Evolutionary conservation across 2,797 vertebrate genomes (phyloP).

Genomic region (Geotrypetes seraphini): DNA sequence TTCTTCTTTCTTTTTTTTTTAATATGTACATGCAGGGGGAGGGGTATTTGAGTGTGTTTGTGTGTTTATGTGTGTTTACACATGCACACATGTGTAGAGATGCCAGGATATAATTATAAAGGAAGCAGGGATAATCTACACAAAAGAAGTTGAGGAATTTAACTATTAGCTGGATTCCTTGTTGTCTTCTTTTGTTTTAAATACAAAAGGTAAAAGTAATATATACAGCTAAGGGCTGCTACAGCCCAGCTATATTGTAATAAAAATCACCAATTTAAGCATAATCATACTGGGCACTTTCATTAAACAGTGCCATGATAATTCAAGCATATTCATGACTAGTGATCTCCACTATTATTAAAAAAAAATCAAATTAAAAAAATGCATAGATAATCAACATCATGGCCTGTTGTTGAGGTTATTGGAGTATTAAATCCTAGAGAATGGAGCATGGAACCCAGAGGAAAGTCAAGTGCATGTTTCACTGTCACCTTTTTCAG

Average conservation of each 20-base stretch:
- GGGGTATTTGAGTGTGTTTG: too few species aligned
- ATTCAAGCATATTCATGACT: too few species aligned
- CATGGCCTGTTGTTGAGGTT: slow-evolving; percentile 40
- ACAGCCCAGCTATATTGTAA: slow-evolving; percentile 22
- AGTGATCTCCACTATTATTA: too few species aligned
- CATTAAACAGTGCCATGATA: too few species aligned
- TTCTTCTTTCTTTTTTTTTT: too few species aligned
- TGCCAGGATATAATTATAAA: slow-evolving; percentile 10
- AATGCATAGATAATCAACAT: slow-evolving; percentile 49
- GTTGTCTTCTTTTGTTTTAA: too few species aligned
- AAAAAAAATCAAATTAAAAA: slow-evolving; percentile 34
- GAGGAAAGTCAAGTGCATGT: slow-evolving; percentile 54
- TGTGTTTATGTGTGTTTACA: too few species aligned
- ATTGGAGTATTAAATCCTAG: slow-evolving; percentile 51
- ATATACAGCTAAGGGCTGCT: slow-evolving; percentile 5
- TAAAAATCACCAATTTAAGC: slow-evolving; percentile 25
- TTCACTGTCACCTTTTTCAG: slow-evolving; percentile 59
- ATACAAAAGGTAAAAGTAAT: slow-evolving; percentile 8
- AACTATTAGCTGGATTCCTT: not conserved
- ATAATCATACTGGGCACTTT: slow-evolving; percentile 20
- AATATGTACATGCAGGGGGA: too few species aligned
- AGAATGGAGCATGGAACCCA: slow-evolving; percentile 46
- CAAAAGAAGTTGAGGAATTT: not conserved
- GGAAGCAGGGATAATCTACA: slow-evolving; percentile 7
- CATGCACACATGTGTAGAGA: not conserved